Evolutionary conservation across 2,797 vertebrate genomes (phyloP).

Genomic region (Glossophaga mutica): DNA sequence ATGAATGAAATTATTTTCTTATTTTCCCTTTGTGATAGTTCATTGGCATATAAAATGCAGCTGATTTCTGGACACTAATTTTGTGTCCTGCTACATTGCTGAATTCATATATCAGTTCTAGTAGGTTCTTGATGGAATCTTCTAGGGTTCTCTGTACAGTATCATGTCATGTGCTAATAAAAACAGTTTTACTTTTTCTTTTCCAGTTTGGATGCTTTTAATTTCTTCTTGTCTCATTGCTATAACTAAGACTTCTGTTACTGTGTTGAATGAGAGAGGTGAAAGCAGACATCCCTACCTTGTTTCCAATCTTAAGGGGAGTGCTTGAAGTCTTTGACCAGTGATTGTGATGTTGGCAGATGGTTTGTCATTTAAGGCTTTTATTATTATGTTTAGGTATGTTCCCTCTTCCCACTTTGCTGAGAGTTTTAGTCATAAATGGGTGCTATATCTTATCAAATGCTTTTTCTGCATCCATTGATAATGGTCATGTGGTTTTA

Average conservation of each 20-base stretch:
- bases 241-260: not conserved
- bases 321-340: not conserved
- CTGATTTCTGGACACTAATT: no score
- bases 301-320: not conserved
- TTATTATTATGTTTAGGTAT: not conserved
- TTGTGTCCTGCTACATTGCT: not conserved
- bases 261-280: not conserved
- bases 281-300: not conserved
- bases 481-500: not conserved
- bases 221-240: not conserved
- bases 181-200: not conserved
- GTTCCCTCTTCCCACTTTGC: not conserved
- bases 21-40: no score
- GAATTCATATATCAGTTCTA: not conserved
- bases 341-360: not conserved
- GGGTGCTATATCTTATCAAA: not conserved
- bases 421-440: not conserved
- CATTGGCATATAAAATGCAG: no score
- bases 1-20: no score
- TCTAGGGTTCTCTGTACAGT: not conserved
- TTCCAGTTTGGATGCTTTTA: not conserved
- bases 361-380: not conserved
- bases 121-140: not conserved
- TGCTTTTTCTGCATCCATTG: not conserved
- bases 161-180: not conserved